Conservation (phyloP, 2,888 invertebrate species). For the Hofmannophila pseudospretella region DNA sequence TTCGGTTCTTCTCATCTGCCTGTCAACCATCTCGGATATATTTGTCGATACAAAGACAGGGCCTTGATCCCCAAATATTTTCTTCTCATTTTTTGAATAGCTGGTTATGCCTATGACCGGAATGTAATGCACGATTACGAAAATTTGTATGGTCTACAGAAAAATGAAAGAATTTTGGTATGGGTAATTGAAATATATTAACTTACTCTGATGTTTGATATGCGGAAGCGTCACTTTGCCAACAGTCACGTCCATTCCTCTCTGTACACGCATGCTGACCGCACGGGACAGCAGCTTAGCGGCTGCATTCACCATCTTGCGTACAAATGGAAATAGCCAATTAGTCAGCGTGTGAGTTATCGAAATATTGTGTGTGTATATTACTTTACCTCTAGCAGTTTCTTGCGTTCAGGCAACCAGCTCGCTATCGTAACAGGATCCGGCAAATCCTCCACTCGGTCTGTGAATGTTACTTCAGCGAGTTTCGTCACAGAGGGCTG, state of each 20-base stretch:
- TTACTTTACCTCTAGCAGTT: conserved; percentile 49
- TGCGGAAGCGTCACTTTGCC: conserved; percentile 54
- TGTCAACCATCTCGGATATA: no score
- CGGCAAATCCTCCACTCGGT: conserved; percentile 56
- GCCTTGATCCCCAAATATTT: no score
- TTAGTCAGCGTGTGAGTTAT: no score
- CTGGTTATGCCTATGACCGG: no score
- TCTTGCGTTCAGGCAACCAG: conserved; percentile 54
- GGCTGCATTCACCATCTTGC: conserved; percentile 58
- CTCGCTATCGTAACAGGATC: conserved; percentile 47
- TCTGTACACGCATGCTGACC: conserved; percentile 45
- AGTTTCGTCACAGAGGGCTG: conserved; percentile 62
- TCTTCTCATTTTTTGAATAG: no score
- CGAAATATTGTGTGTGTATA: neutral
- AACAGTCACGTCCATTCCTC: conserved; percentile 50
- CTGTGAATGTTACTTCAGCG: conserved; percentile 62
- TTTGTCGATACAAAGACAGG: no score
- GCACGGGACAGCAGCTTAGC: conserved; percentile 45
- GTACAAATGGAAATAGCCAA: no score
- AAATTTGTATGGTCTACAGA: no score
- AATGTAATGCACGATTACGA: no score
- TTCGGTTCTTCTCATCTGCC: no score
- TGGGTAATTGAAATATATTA: no score
- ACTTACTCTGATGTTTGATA: conserved; percentile 55
- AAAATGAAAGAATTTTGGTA: no score